Conservation (phyloP, 2,797 vertebrate genomes). For the Gadopsis marmoratus region DNA sequence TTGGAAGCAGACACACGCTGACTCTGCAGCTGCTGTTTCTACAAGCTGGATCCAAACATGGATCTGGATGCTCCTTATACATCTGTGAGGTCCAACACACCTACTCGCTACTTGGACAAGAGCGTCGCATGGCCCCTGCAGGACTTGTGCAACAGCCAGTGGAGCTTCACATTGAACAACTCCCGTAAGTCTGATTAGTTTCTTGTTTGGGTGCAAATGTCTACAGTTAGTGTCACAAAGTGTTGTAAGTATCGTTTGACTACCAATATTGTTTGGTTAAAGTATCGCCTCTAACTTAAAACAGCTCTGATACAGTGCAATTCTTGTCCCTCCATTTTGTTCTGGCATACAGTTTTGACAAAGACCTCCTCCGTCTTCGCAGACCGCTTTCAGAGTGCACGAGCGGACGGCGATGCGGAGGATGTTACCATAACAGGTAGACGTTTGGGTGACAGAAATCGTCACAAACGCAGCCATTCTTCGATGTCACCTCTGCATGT, state of each 20-base stretch:
- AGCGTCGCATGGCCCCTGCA: not conserved
- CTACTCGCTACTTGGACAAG: constrained; percentile 12
- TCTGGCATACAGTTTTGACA: constrained; percentile 13
- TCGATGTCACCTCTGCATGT: not conserved
- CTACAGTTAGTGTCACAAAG: constrained; percentile 77
- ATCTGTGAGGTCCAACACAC: constrained; percentile 19
- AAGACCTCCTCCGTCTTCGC: not conserved
- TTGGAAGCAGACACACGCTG: constrained; percentile 1
- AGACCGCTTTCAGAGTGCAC: constrained; percentile 21
- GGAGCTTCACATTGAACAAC: constrained; percentile 6
- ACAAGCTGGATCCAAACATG: constrained; percentile 14
- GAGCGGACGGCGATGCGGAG: not conserved
- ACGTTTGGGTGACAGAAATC: constrained; percentile 1
- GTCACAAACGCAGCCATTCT: constrained; percentile 19
- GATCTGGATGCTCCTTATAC: constrained; percentile 12
- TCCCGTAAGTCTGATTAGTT: not conserved
- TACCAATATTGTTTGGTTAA: not conserved
- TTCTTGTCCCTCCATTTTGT: constrained; percentile 23
- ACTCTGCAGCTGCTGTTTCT: constrained; percentile 16
- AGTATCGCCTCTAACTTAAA: constrained; percentile 7
- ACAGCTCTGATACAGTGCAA: constrained; percentile 52
- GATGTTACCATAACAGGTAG: not conserved
- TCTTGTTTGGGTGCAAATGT: constrained; percentile 24
- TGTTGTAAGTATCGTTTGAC: constrained; percentile 18
- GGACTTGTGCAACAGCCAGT: constrained; percentile 10